phyloP scores from a whole-genome alignment of 1,140 invertebrate species.

The Capitella teleta region DNA sequence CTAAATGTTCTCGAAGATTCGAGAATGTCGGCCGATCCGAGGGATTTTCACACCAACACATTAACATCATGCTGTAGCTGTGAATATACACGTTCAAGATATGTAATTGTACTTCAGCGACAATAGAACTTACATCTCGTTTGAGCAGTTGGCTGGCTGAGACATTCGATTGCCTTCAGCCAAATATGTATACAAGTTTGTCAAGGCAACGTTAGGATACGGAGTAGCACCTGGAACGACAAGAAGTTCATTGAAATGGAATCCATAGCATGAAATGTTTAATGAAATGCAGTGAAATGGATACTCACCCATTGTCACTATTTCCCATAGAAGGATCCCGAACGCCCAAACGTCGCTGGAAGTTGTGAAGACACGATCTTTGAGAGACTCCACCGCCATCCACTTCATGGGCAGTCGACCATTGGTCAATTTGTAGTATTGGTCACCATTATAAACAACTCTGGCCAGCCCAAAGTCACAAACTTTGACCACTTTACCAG shows the following conservation, averaged over 20 bases:
- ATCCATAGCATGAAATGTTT: too few relatives aligned
- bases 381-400: slow-evolving; percentile 85
- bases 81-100: too few relatives aligned
- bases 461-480: slow-evolving; percentile 42
- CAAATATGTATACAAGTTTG: slow-evolving; percentile 32
- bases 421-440: slow-evolving; percentile 42
- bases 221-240: slow-evolving; percentile 15
- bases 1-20: too few relatives aligned
- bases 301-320: slow-evolving; percentile 91
- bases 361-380: slow-evolving; percentile 77
- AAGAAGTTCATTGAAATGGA: background rate
- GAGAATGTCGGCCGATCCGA: too few relatives aligned
- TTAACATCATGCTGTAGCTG: too few relatives aligned
- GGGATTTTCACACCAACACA: too few relatives aligned
- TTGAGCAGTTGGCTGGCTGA: slow-evolving; percentile 36
- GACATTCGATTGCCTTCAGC: slow-evolving; percentile 37
- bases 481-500: slow-evolving; percentile 44
- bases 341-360: slow-evolving; percentile 89
- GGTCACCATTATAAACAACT: slow-evolving; percentile 16
- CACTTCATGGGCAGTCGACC: slow-evolving; percentile 69
- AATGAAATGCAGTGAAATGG: too few relatives aligned
- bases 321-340: slow-evolving; percentile 85
- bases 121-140: slow-evolving; percentile 40
- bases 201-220: slow-evolving; percentile 35
- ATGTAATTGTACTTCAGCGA: too few relatives aligned